Evolutionary conservation across 2,797 vertebrate species (phyloP), one percentile per base, ranked within the genome.

Genomic region (Sebastes melanostomus): DNA sequence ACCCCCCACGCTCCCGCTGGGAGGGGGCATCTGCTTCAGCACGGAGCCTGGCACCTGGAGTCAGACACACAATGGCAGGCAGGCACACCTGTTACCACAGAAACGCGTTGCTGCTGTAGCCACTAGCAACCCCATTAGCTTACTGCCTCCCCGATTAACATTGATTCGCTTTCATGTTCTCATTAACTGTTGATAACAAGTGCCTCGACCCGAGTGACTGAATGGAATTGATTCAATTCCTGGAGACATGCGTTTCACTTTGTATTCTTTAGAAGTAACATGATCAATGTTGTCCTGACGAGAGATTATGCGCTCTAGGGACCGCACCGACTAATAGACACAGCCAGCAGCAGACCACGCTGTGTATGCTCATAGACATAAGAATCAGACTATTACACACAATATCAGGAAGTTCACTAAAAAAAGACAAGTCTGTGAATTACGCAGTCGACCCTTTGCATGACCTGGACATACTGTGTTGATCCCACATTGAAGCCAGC

Each of bases 11-110:
- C 95, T 95, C 87, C 97, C 96, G 90, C 96, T 98, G 93, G 97
- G 97, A 88, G 96, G 94, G 90, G 98, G 96, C 95, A 99, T 97
- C 95, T 99, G 98, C 94, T 99, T 99, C 94, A 99, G 96, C 97
- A 99, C 94, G 67, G 98, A 98, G 92, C 97, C 97, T 78, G 97
- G 97, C 95, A 98, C 97, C 98, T 99, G 90, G 78, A 88, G 83
- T 83, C 78, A 90, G 27, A 88, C 30, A 88, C 34, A 66, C 72
- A 88, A 82, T 36, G 54, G 59, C 70, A 89, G 38, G 66, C 59
- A 74, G 36, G 66, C 76, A 86, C 80, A 86, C 84, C 82, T 78
- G 84, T 93, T 91, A 92, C 79, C 78, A 88, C 78, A 83, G 80
- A 87, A 83, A 88, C 61, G 2, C 70, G 67, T 38, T 7, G 27